These are phyloP conservation scores for Drosophila anomalata DNA, from an alignment of 2,888 invertebrate species.

Conservation along the genomic window DNA sequence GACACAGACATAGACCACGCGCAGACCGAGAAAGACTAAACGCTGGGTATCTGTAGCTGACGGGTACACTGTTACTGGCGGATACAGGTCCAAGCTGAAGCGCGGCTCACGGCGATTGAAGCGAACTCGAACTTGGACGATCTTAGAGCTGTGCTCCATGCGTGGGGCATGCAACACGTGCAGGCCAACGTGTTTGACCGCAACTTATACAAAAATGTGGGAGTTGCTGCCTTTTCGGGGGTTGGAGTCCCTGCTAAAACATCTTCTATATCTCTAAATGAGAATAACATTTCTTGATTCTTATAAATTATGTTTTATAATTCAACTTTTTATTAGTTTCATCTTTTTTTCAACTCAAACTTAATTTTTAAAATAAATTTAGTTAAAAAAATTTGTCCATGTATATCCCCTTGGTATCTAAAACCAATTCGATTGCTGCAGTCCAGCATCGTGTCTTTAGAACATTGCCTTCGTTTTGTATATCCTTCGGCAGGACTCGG, in stretches of 20 bases:
- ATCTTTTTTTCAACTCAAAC: not conserved
- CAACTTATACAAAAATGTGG: slow-evolving; percentile 44
- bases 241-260: slow-evolving; percentile 54
- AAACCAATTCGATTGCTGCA: slow-evolving; percentile 46
- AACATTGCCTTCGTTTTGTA: slow-evolving; percentile 30
- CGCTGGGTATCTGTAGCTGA: slow-evolving; percentile 40
- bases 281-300: not conserved
- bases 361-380: not conserved
- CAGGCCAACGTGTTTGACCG: slow-evolving; percentile 2
- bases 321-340: not conserved
- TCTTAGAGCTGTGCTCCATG: slow-evolving; percentile 6
- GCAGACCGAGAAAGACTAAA: slow-evolving; percentile 69
- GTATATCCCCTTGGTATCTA: slow-evolving; percentile 47
- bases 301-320: not conserved
- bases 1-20: slow-evolving; percentile 53
- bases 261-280: not conserved
- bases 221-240: not conserved
- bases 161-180: slow-evolving; percentile 7
- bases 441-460: slow-evolving; percentile 36
- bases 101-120: slow-evolving; percentile 52
- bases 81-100: slow-evolving; percentile 48
- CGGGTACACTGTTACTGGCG: slow-evolving; percentile 2
- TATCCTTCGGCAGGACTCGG: not conserved
- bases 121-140: slow-evolving; percentile 52
- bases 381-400: slow-evolving; percentile 2